Conservation (phyloP, 1,140 invertebrate species). For the Cyphomyrmex costatus region DNA sequence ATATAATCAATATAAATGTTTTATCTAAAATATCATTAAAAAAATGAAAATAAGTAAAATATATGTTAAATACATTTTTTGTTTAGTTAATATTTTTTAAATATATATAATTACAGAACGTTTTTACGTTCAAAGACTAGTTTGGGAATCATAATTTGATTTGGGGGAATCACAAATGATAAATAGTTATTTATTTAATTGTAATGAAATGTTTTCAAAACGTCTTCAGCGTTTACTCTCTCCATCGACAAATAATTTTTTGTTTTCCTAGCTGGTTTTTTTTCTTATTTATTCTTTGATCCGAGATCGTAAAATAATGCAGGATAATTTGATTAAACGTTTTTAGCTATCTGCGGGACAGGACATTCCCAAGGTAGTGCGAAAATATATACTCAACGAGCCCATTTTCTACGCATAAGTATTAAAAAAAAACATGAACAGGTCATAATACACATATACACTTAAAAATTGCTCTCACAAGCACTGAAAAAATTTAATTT, state of each 20-base stretch:
- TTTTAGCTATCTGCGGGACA: conserved; percentile 94
- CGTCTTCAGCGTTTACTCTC: conserved; percentile 41
- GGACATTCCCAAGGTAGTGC: conserved; percentile 95
- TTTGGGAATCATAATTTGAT: conserved; percentile 45
- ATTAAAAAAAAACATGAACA: conserved; percentile 62
- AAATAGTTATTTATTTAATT: conserved; percentile 58
- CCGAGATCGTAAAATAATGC: conserved; percentile 72
- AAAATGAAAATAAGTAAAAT: neutral
- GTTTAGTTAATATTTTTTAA: neutral
- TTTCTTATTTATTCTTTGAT: conserved; percentile 53
- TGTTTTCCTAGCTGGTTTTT: conserved; percentile 33
- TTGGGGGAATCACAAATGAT: conserved; percentile 40
- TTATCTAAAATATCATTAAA: neutral
- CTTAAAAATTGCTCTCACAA: conserved; percentile 25
- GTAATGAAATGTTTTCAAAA: conserved; percentile 48
- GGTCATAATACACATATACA: conserved; percentile 27
- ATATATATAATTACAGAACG: neutral
- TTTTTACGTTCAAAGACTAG: neutral
- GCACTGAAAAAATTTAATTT: neutral
- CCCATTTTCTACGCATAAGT: conserved; percentile 73
- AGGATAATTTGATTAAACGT: conserved; percentile 78
- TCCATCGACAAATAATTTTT: conserved; percentile 44
- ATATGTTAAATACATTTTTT: neutral
- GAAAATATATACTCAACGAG: conserved; percentile 76
- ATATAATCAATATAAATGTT: neutral